Evolutionary conservation across 2,113 vertebrate species (phyloP).

Genomic region (Diphyllodes magnificus): DNA sequence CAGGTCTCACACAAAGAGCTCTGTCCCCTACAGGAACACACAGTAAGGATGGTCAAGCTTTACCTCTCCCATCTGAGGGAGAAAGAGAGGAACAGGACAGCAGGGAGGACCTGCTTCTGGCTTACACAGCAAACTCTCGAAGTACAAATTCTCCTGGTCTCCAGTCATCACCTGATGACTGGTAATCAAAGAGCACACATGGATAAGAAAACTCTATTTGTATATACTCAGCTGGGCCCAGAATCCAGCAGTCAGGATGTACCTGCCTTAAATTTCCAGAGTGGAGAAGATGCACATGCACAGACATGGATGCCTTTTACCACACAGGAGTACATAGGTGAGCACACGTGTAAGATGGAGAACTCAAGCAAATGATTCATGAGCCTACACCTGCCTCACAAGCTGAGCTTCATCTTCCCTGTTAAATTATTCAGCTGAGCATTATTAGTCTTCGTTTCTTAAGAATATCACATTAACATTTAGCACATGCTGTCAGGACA

Average conservation of each 20-base stretch:
- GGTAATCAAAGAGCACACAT: background rate
- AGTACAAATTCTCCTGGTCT: background rate
- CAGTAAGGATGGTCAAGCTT: background rate
- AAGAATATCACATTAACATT: background rate
- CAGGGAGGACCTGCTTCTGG: background rate
- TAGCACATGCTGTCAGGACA: background rate
- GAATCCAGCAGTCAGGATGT: background rate
- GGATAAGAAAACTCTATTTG: background rate
- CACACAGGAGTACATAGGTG: background rate
- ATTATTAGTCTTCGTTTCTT: background rate
- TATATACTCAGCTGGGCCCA: background rate
- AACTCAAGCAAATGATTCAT: background rate
- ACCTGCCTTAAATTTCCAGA: background rate
- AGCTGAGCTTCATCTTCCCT: background rate
- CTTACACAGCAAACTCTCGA: background rate
- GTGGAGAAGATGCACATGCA: background rate
- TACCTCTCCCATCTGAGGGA: background rate
- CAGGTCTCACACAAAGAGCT: background rate
- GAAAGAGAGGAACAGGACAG: background rate
- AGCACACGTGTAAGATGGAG: background rate
- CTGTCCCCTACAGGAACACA: background rate
- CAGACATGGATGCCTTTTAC: background rate
- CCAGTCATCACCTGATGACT: background rate
- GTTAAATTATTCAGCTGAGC: constrained; percentile 1
- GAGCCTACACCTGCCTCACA: background rate